A percentile compares a stretch with the other conserved stretches of the same genome.
Conservation (phyloP, 2,888 invertebrate species). For the Stenolophus ochropezus region DNA sequence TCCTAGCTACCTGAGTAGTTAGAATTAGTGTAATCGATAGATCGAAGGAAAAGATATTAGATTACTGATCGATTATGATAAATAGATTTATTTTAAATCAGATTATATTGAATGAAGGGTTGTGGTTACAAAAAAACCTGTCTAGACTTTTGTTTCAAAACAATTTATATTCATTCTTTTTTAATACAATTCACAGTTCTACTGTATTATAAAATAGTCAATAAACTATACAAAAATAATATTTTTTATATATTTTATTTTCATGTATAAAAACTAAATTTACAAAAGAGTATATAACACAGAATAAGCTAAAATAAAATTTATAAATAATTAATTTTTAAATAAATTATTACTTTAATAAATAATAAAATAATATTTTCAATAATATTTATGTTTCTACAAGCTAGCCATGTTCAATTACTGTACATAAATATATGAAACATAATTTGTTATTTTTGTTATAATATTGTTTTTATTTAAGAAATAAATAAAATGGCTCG, state of each 20-base stretch:
- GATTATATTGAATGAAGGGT: background rate
- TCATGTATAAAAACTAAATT: too few species aligned
- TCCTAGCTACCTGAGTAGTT: conserved; percentile 1
- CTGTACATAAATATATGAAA: too few species aligned
- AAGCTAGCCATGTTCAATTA: too few species aligned
- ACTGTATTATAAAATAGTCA: background rate
- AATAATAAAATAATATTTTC: background rate
- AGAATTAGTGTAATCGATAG: conserved; percentile 18
- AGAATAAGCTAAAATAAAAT: background rate
- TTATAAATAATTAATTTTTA: background rate
- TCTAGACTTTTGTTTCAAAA: background rate
- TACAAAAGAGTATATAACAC: too few species aligned
- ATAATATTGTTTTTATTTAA: too few species aligned
- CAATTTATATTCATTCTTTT: background rate
- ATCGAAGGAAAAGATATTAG: background rate
- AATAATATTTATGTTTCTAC: background rate
- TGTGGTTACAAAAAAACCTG: background rate
- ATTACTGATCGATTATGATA: conserved; percentile 17
- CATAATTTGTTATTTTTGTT: background rate
- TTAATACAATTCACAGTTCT: background rate
- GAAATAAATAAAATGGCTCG: too few species aligned
- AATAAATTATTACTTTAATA: background rate
- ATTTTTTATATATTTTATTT: too few species aligned
- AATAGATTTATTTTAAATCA: background rate
- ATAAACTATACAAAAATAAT: background rate